Conservation (phyloP, 2,113 vertebrate species). For the Prunella fulvescens region DNA sequence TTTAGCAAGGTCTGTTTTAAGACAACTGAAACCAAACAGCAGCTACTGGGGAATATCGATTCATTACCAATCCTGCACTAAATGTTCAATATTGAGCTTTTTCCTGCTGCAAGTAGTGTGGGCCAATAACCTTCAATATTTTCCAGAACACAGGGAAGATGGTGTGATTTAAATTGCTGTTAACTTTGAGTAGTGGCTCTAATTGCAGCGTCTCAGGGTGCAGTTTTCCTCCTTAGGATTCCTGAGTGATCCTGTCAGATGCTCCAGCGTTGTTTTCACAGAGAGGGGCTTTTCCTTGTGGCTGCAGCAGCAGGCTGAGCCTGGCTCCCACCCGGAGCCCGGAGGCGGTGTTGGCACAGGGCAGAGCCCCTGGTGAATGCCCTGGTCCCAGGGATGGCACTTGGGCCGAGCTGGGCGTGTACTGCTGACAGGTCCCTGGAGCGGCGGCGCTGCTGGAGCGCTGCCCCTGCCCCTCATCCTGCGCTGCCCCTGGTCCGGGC, state of each 20-base stretch:
- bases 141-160: background rate
- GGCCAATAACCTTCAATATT: slow-evolving; percentile 53
- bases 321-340: background rate
- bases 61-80: slow-evolving; percentile 47
- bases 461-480: background rate
- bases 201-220: background rate
- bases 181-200: background rate
- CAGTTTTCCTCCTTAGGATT: background rate
- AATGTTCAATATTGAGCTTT: slow-evolving; percentile 35
- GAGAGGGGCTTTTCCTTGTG: background rate
- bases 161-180: background rate
- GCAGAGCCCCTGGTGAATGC: background rate
- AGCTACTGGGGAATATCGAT: slow-evolving; percentile 49
- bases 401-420: rapidly evolving
- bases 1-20: slow-evolving; percentile 62
- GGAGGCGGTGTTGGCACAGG: rapidly evolving
- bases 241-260: background rate
- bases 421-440: rapidly evolving
- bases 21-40: slow-evolving; percentile 46
- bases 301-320: background rate
- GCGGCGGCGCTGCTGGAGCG: too few species aligned
- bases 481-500: background rate
- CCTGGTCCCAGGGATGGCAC: background rate
- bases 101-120: background rate
- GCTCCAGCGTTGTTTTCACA: background rate